These are phyloP conservation scores for Drosophila yakuba DNA, from an alignment of 1,140 invertebrate genomes.

Conservation along the genomic window DNA sequence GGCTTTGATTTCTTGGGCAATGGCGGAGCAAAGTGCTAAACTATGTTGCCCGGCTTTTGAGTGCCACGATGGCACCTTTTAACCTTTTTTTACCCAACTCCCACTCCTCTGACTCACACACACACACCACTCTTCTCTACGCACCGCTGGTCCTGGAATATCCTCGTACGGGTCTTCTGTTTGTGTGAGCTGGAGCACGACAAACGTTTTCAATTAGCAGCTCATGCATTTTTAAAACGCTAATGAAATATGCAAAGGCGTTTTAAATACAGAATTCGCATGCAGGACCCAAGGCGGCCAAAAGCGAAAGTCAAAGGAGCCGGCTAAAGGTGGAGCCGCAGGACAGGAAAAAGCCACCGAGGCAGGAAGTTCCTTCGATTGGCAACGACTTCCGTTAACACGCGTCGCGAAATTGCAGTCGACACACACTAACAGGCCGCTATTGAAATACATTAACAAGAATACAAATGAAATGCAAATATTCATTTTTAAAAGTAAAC, in stretches of 20 bases:
- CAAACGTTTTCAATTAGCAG: constrained; percentile 84
- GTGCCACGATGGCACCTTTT: constrained; percentile 67
- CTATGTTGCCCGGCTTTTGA: constrained; percentile 81
- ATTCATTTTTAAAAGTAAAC: not conserved
- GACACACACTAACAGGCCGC: constrained; percentile 29
- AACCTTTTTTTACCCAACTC: constrained; percentile 45
- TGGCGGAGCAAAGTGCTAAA: constrained; percentile 79
- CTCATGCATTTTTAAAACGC: constrained; percentile 81
- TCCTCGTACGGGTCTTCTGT: constrained; percentile 22
- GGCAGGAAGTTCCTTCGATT: constrained; percentile 74
- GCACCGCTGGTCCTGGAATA: constrained; percentile 44
- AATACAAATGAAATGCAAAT: not conserved
- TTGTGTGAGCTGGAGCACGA: constrained; percentile 56
- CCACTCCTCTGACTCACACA: not conserved
- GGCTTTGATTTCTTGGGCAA: constrained; percentile 76
- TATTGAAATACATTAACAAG: not conserved
- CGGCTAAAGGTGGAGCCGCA: constrained; percentile 39
- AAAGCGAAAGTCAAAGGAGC: constrained; percentile 67
- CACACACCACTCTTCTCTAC: constrained; percentile 36
- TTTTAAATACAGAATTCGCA: constrained; percentile 67
- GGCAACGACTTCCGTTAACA: constrained; percentile 80
- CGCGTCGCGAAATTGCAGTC: constrained; percentile 67
- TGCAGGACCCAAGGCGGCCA: constrained; percentile 23
- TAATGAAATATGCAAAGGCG: constrained; percentile 79
- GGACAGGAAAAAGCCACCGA: constrained; percentile 30